A percentile compares a stretch with the other conserved stretches of the same genome.
Evolutionary conservation across 1,140 invertebrate species (phyloP).

Genomic region (Cecropterus lyciades): DNA sequence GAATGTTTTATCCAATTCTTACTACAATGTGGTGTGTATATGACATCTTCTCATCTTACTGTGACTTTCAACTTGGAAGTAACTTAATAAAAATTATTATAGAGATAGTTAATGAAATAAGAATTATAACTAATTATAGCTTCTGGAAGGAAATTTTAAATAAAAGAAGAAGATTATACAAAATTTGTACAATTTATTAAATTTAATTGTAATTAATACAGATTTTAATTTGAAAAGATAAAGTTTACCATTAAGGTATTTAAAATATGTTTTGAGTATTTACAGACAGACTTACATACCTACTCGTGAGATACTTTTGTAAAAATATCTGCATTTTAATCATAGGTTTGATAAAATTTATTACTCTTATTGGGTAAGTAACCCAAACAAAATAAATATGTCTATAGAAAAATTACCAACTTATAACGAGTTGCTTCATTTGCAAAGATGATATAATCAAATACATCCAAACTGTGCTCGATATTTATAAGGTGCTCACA

Average conservation of each 20-base stretch:
- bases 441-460: not conserved
- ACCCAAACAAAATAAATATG: too few relatives aligned
- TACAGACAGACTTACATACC: constrained; percentile 34
- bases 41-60: too few relatives aligned
- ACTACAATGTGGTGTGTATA: too few relatives aligned
- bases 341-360: too few relatives aligned
- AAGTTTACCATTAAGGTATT: constrained; percentile 41
- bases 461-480: constrained; percentile 2
- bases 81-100: too few relatives aligned
- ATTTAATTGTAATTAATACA: constrained; percentile 41
- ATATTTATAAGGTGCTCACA: not conserved
- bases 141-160: too few relatives aligned
- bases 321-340: constrained; percentile 27
- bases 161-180: constrained; percentile 38
- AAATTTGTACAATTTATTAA: constrained; percentile 64
- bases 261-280: constrained; percentile 54
- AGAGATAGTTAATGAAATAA: too few relatives aligned
- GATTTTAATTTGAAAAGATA: constrained; percentile 45
- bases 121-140: too few relatives aligned
- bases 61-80: too few relatives aligned
- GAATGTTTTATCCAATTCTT: too few relatives aligned
- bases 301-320: not conserved
- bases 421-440: not conserved
- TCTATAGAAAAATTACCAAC: not conserved
- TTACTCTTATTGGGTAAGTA: too few relatives aligned